phyloP scores from a whole-genome alignment of 2,888 invertebrate genomes.

The Leptinotarsa juncta region DNA sequence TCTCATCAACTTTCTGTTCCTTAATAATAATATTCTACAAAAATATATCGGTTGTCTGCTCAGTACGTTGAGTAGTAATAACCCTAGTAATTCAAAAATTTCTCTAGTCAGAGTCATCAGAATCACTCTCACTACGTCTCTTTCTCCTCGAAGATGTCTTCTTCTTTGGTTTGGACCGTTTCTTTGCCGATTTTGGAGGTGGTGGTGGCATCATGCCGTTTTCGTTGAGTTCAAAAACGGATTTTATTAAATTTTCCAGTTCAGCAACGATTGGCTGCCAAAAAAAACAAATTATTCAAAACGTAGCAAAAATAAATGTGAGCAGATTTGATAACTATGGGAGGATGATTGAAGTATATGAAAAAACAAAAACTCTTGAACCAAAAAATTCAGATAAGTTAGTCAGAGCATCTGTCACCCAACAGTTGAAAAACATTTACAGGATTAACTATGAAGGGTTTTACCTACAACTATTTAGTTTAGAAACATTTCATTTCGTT shows the following conservation, averaged over 20 bases:
- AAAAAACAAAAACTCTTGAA: too few relatives aligned
- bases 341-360: too few relatives aligned
- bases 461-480: too few relatives aligned
- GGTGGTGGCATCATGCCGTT: constrained; percentile 48
- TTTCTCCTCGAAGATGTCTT: constrained; percentile 22
- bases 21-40: neutral
- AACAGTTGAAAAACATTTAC: too few relatives aligned
- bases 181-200: constrained; percentile 32
- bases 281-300: constrained; percentile 21
- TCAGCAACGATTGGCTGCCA: constrained; percentile 72
- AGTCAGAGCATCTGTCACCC: too few relatives aligned
- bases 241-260: constrained; percentile 75
- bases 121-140: constrained; percentile 21
- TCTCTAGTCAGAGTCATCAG: constrained; percentile 23
- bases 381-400: too few relatives aligned
- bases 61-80: neutral
- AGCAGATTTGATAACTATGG: too few relatives aligned
- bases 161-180: constrained; percentile 24
- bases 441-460: too few relatives aligned
- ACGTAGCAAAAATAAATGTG: neutral
- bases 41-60: neutral
- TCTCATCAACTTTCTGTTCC: too few relatives aligned
- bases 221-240: constrained; percentile 71
- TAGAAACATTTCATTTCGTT: too few relatives aligned
- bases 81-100: neutral